Base-by-base conservation (phyloP, 2,888 invertebrate species). In the Aproaerema taeniolella region DNA sequence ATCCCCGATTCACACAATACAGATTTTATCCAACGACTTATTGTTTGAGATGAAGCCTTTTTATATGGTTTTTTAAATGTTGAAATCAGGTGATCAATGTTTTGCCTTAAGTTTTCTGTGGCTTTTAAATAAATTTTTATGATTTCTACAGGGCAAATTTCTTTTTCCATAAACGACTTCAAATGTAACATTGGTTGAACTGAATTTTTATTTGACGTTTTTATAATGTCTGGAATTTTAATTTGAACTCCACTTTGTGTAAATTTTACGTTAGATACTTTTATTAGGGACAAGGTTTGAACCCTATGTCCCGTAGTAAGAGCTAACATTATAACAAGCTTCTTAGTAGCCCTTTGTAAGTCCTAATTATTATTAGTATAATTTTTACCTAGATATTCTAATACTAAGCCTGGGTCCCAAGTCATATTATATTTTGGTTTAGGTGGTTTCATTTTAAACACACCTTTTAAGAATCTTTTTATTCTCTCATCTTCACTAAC, bases 231-330 rank as follows among this genome's bases (percentile, higher is more conserved):
- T 6, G 30, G 3, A 12, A 30, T 30, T 7, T 11, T 11, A 7
- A 30, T 30, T 4, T 12, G 2, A 4, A 30, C 9, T 10, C 30
- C 12, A 6, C 12, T 5, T 3, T 8, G 12, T 3, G 2, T 6
- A 4, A 10, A 4, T 6, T 12, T 11, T 5, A 48, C 43, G 35
- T 50, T 47, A 7, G 16, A 12, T 2, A 45, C 9, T 42, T 24
- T 42, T 11, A 50, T 43, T 12, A 44, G 15, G 1, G 50, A 46
- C 2, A 48, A 12, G 1, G 47, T 48, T 31, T 50, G 46, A 2
- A 25, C 16, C 16, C 47, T 41, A 10, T 50, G 47, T 2, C 41
- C 44, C 9, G 47, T 42, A 1, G 37, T 28, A 12, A 50, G 31
- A 1, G 45, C 45, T 11, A 49, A 26, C 5, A 46, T 15, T 4